Evolutionary conservation across 2,888 invertebrate genomes (phyloP).

Genomic region (Drosophila borealis): DNA sequence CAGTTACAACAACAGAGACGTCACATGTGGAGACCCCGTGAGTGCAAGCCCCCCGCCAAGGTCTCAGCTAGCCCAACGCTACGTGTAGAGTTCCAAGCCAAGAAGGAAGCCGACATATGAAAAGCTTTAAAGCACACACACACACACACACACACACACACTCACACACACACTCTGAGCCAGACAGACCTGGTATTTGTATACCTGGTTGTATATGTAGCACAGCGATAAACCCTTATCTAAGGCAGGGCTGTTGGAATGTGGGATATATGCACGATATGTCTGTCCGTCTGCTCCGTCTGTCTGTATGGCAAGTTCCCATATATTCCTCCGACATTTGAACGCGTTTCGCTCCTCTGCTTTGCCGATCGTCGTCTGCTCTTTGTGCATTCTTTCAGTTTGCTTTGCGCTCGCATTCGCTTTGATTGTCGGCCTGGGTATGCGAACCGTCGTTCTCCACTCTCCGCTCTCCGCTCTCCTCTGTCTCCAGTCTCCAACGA

Average conservation of each 20-base stretch:
- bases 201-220: constrained; percentile 16
- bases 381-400: constrained; percentile 76
- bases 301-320: constrained; percentile 31
- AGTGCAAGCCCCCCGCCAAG: constrained; percentile 20
- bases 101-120: constrained; percentile 53
- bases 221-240: constrained; percentile 56
- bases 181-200: not conserved
- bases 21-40: constrained; percentile 41
- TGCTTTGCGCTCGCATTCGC: constrained; percentile 64
- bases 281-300: not conserved
- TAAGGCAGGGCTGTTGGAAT: constrained; percentile 48
- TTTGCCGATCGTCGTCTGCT: constrained; percentile 62
- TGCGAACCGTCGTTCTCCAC: constrained; percentile 21
- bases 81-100: constrained; percentile 48
- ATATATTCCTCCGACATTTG: constrained; percentile 50
- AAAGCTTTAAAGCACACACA: constrained; percentile 43
- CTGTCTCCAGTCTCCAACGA: constrained; percentile 63
- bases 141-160: not conserved
- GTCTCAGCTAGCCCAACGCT: constrained; percentile 14
- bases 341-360: constrained; percentile 59
- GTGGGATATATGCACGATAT: constrained; percentile 7
- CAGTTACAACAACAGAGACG: constrained; percentile 6
- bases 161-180: not conserved
- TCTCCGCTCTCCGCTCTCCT: constrained; percentile 7
- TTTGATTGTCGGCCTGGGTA: constrained; percentile 16